Base-by-base conservation (phyloP, 2,797 vertebrate species). In the Hippoglossus hippoglossus region DNA sequence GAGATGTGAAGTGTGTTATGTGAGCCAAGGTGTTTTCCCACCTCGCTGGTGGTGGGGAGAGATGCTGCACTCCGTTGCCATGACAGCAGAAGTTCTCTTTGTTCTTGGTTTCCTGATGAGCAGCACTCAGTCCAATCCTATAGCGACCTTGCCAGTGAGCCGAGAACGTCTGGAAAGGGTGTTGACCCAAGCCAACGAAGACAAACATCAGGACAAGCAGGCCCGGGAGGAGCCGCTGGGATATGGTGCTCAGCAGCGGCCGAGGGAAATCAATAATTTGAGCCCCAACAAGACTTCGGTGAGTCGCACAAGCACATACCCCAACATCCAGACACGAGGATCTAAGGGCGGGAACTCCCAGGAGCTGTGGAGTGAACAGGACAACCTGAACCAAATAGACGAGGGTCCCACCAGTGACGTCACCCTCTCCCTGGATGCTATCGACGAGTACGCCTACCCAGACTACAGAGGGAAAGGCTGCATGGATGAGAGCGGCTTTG, bases 391-490 rank as follows among this genome's bases (percentile, higher is more conserved):
- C 87, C 95, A 94, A 66, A 83, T 88, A 60, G 94, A 95, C 15
- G 95, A 95, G 55, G 94, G 95, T 73, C 94, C 94, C 3, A 93
- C 95, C 12, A 92, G 94, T 10, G 96, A 96, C 22, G 90, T 93
- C 39, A 85, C 91, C 44, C 82, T 94, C 15, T 96, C 96, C 12
- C 86, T 96, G 1, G 97, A 98, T 39, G 92, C 95, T 6, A 94
- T 95, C 0, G 97, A 99, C 64, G 98, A 99, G 87, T 99, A 99
- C 5, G 96, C 95, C 13, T 99, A 98, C 67, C 97, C 97, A 6
- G 98, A 99, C 91, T 99, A 99, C 92, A 94, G 98, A 4, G 98
- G 98, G 3, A 99, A 99, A 66, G 98, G 98, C 75, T 99, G 98
- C 76, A 96, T 99, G 95, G 98, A 99, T 2, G 98, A 99, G 89